Evolutionary conservation across 2,888 invertebrate genomes (phyloP).

Genomic region (Meteorus cinctellus): DNA sequence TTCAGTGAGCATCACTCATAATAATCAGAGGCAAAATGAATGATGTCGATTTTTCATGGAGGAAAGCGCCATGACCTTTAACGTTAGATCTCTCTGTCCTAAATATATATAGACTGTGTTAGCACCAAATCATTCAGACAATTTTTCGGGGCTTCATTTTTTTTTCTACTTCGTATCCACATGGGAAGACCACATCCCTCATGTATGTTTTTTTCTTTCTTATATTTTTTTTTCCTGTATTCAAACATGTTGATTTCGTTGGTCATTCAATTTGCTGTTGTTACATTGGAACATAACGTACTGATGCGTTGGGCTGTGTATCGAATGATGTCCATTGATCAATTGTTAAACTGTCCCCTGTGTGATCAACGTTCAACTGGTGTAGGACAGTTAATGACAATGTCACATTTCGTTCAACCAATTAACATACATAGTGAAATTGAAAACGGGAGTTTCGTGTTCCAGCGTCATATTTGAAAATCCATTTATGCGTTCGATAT

Average conservation of each 20-base stretch:
- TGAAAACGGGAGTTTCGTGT: not conserved
- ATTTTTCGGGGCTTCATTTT: constrained; percentile 19
- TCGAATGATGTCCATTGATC: constrained; percentile 1
- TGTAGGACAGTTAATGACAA: not conserved
- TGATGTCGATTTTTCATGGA: constrained; percentile 60
- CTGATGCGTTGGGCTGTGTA: constrained; percentile 6
- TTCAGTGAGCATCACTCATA: constrained; percentile 11
- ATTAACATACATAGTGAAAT: not conserved
- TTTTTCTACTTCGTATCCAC: not conserved
- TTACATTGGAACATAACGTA: not conserved
- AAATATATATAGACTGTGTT: not conserved
- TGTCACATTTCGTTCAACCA: not conserved
- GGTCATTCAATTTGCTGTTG: constrained; percentile 9
- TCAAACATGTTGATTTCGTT: not conserved
- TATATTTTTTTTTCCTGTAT: constrained; percentile 3
- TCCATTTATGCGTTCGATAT: not conserved
- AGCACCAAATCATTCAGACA: not conserved
- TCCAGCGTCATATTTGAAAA: not conserved
- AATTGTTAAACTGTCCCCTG: not conserved
- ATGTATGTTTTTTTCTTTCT: not conserved
- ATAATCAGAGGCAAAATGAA: constrained; percentile 56
- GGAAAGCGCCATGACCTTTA: not conserved
- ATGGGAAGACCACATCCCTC: not conserved
- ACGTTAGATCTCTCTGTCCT: constrained; percentile 6
- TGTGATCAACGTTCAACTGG: not conserved